phyloP scores from a whole-genome alignment of 2,797 vertebrate species.

The Syngnathus acus region DNA sequence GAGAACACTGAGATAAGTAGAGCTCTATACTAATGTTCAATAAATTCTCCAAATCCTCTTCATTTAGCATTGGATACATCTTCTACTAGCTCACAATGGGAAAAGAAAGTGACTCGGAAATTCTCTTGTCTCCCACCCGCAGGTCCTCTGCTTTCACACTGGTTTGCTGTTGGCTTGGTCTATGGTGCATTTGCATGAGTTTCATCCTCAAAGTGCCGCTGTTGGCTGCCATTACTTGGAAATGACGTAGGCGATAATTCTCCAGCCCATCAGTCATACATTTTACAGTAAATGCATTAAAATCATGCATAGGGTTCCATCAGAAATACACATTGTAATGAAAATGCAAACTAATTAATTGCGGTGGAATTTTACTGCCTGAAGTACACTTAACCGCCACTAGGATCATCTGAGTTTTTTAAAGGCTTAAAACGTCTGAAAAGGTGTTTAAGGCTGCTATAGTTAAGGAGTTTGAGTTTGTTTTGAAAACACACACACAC shows the following conservation, averaged over 20 bases:
- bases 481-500: too few relatives aligned
- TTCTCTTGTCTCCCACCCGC: not conserved
- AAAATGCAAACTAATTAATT: too few relatives aligned
- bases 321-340: not conserved
- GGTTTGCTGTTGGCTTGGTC: conserved; percentile 10
- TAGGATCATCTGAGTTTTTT: too few relatives aligned
- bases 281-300: conserved; percentile 2
- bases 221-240: conserved; percentile 9
- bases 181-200: conserved; percentile 17
- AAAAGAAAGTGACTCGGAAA: not conserved
- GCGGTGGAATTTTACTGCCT: too few relatives aligned
- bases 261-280: conserved; percentile 13
- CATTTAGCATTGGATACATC: not conserved
- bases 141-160: not conserved
- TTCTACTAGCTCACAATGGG: not conserved
- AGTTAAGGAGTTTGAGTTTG: too few relatives aligned
- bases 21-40: not conserved
- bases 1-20: too few relatives aligned
- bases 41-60: not conserved
- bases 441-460: too few relatives aligned
- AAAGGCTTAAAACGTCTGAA: too few relatives aligned
- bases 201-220: conserved; percentile 33
- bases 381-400: too few relatives aligned
- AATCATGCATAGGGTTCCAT: not conserved
- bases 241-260: conserved; percentile 12